Base-by-base conservation (phyloP, 2,888 invertebrate species). In the Hirtodrosophila histrioides region DNA sequence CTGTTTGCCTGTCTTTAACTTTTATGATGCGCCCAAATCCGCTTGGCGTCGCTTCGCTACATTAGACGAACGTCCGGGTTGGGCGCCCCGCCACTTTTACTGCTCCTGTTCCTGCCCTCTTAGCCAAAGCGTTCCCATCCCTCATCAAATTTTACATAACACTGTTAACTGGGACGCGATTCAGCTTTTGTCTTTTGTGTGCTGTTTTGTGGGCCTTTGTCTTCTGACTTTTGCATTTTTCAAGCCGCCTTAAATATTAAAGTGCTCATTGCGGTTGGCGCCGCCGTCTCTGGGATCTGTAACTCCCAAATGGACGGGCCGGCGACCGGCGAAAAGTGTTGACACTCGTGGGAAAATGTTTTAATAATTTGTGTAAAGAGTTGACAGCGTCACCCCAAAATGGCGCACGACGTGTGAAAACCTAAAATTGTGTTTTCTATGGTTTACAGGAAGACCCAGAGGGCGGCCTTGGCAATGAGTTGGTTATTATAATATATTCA, bases 301-400 rank as follows among this genome's bases (percentile, higher is more conserved):
- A 39, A 39, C 23, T 53, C 65, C 37, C 73, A 50, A 35, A 44
- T 29, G 56, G 10, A 8, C 61, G 31, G 62, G 45, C 64, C 54
- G 64, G 31, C 58, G 54, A 44, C 37, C 41, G 48, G 3, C 49
- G 40, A 41, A 78, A 79, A 82, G 84, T 86, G 84, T 85, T 85
- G 87, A 82, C 82, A 82, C 85, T 70, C 87, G 76, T 85, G 84
- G 87, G 87, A 86, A 85, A 85, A 86, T 82, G 82, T 72, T 85
- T 86, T 82, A 85, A 85, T 85, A 85, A 85, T 86, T 82, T 76
- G 82, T 71, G 80, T 66, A 80, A 80, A 85, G 85, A 81, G 86
- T 82, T 85, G 84, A 80, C 87, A 85, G 78, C 68, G 50, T 54
- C 50, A 35, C 51, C 56, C 63, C 33, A 61, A 67, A 56, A 46